phyloP scores from a whole-genome alignment of 2,113 vertebrate species.

The Tympanuchus pallidicinctus region DNA sequence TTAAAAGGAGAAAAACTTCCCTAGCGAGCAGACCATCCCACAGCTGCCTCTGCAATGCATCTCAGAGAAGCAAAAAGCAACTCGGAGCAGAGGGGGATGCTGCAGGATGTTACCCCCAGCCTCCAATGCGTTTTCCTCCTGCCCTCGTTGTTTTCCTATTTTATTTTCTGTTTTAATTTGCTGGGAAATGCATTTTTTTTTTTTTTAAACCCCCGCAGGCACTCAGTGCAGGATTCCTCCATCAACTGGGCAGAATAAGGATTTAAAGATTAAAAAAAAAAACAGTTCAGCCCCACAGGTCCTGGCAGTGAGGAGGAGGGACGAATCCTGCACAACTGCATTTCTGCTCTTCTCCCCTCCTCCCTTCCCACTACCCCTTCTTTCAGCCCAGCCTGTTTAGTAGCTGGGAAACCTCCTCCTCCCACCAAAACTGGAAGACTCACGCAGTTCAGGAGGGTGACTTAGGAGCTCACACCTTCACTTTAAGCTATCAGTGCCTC shows the following conservation, averaged over 20 bases:
- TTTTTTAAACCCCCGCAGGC: fast-evolving
- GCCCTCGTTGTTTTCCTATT: background rate
- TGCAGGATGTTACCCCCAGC: fast-evolving
- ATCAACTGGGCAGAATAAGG: background rate
- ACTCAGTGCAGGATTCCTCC: background rate
- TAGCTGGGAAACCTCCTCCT: background rate
- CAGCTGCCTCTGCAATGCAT: background rate
- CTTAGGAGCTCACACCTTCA: fast-evolving
- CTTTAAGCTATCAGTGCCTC: background rate
- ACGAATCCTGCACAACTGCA: background rate
- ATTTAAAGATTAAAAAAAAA: background rate
- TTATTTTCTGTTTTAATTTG: background rate
- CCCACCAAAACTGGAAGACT: background rate
- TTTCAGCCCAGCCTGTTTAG: fast-evolving
- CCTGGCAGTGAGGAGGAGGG: too few relatives aligned
- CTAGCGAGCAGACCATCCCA: background rate
- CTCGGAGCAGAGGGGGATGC: fast-evolving
- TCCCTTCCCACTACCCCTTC: background rate
- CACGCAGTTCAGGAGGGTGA: fast-evolving
- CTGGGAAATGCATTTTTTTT: background rate
- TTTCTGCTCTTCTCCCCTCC: background rate
- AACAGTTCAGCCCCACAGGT: fast-evolving
- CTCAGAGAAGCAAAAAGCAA: background rate
- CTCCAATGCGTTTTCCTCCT: fast-evolving
- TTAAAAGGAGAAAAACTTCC: background rate